A percentile compares a stretch with the other conserved stretches of the same genome.
phyloP scores from a whole-genome alignment of 2,113 vertebrate genomes.

The cattle (Bos taurus) region DNA sequence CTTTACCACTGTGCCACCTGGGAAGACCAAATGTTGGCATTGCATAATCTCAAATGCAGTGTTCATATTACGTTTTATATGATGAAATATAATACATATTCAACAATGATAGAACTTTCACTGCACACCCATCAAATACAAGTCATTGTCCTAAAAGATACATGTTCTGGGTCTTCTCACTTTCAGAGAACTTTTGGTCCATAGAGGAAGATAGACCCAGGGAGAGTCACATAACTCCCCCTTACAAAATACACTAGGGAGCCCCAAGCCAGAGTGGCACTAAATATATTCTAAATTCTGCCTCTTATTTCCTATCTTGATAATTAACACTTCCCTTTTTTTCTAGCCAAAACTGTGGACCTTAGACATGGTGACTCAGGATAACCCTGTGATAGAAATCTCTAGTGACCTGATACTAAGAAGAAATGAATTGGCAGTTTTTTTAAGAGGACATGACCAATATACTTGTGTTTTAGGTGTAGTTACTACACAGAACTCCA shows the following conservation, averaged over 20 bases:
- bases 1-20: neutral
- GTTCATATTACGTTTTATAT: neutral
- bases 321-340: neutral
- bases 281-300: neutral
- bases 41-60: neutral
- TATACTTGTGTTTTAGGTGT: slow-evolving; percentile 39
- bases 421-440: neutral
- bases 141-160: neutral
- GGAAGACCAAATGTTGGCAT: neutral
- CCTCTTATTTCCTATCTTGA: neutral
- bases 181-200: neutral
- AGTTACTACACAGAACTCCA: slow-evolving; percentile 49
- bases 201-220: neutral
- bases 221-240: neutral
- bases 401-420: neutral
- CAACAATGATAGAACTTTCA: neutral
- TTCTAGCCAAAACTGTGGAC: neutral
- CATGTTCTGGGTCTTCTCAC: neutral
- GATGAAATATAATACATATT: neutral
- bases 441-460: neutral
- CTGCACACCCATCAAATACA: neutral
- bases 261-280: neutral
- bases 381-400: neutral
- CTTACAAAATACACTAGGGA: neutral
- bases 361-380: neutral